Evolutionary conservation across 2,113 vertebrate genomes (phyloP).

Genomic region (Pterophyllum scalare): DNA sequence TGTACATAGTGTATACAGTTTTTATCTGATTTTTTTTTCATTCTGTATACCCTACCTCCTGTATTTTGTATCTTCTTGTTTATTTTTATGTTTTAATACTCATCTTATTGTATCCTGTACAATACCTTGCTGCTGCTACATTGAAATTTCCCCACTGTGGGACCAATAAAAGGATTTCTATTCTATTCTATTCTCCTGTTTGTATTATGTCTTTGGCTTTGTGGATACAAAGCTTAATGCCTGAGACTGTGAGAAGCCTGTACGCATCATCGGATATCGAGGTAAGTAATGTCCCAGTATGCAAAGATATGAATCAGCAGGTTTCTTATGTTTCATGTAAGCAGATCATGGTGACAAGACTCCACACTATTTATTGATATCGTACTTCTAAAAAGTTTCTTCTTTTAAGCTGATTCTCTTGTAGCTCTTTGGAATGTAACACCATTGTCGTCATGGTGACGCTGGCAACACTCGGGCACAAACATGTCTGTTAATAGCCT

Average conservation of each 20-base stretch:
- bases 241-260: background rate
- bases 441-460: constrained; percentile 36
- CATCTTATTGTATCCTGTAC: too few species aligned
- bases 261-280: background rate
- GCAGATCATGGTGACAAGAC: background rate
- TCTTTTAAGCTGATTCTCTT: background rate
- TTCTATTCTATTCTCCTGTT: too few species aligned
- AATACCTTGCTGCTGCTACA: too few species aligned
- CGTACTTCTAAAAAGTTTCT: background rate
- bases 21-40: too few species aligned
- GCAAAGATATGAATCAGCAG: background rate
- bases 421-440: background rate
- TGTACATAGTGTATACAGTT: too few species aligned
- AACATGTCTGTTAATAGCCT: constrained; percentile 73
- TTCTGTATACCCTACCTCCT: too few species aligned
- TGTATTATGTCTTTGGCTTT: background rate
- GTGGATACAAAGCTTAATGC: background rate
- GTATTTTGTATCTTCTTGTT: too few species aligned
- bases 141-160: too few species aligned
- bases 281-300: background rate
- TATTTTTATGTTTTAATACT: too few species aligned
- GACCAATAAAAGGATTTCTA: too few species aligned
- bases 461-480: constrained; percentile 17
- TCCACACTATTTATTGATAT: background rate
- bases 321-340: background rate